Conservation (phyloP, 2,888 invertebrate species). For the Mimas tiliae region DNA sequence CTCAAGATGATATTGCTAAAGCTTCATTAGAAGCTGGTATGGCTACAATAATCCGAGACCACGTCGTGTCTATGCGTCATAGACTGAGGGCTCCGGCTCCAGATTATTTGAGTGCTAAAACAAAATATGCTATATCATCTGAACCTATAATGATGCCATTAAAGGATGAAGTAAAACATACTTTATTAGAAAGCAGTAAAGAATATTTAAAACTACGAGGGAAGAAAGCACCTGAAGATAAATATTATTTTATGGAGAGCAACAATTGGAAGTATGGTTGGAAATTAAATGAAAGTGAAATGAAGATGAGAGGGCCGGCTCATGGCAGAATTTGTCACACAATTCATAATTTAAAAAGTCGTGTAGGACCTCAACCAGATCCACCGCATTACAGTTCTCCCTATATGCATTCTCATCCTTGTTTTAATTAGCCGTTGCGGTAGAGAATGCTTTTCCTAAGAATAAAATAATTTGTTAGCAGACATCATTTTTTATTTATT, state of each 20-base stretch:
- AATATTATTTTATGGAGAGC: constrained; percentile 41
- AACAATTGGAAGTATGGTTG: constrained; percentile 42
- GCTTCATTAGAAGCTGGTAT: constrained; percentile 32
- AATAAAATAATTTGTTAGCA: not conserved
- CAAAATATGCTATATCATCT: not conserved
- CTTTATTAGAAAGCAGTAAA: constrained; percentile 32
- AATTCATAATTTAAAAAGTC: constrained; percentile 27
- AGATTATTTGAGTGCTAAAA: constrained; percentile 14
- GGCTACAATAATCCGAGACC: constrained; percentile 29
- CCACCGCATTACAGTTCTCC: constrained; percentile 34
- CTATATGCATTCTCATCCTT: constrained; percentile 2
- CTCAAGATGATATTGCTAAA: constrained; percentile 30
- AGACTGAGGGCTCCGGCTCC: constrained; percentile 29
- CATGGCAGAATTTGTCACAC: constrained; percentile 31
- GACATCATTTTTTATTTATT: not conserved
- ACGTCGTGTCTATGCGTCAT: constrained; percentile 28
- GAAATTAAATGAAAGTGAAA: constrained; percentile 38
- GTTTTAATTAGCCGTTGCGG: not conserved
- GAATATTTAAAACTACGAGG: constrained; percentile 38
- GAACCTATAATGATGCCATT: constrained; percentile 29
- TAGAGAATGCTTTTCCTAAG: not conserved
- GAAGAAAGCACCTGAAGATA: constrained; percentile 37
- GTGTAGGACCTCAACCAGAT: constrained; percentile 36
- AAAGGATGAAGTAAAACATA: constrained; percentile 29
- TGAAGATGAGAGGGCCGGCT: constrained; percentile 31